Evolutionary conservation across 2,888 invertebrate genomes (phyloP), one percentile per base, ranked within the genome.

Genomic region (Nymphalis c-album): DNA sequence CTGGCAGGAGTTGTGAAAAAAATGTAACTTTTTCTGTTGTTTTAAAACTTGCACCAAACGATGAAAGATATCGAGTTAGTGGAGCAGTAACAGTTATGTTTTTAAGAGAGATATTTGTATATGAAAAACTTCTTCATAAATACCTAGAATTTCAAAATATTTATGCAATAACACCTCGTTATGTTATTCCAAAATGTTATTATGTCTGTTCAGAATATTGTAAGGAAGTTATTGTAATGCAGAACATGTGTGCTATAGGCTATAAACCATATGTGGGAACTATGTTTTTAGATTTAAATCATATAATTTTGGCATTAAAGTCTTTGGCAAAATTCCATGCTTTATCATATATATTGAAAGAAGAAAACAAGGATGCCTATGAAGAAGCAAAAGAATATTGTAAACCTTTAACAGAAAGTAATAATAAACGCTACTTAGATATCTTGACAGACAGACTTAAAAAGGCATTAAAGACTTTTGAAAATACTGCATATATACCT

Each of bases 31-130:
- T 86, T n/a, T 70, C 77, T 47, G 63, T 90, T 40, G 83, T 90
- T 61, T 75, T 91, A 65, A 92, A 92, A 79, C 76, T 90, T 64
- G 89, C 91, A 59, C 91, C 92, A 7, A 85, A 80, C 4, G 87
- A 91, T 71, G 88, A 89, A 69, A 79, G 81, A 69, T 91, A 80
- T 71, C 81, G 91, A 51, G 80, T 90, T 1, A 91, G 90, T 51
- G 91, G 89, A 0, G 91, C 91, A 3, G 75, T 91, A 2, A 87
- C 88, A 7, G 48, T 76, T 8, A 82, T 91, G 79, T 92, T 91
- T 74, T 77, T 75, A 1, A 79, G 84, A 71, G 91, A 92, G 80
- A 84, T 89, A 46, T 91, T 79, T 76, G 78, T 87, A 48, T 92
- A 92, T 69, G 77, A 83, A 1, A 74, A 78, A 51, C 64, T 92